Conservation (phyloP, 2,888 invertebrate genomes). For the Seira sanloemensis region DNA sequence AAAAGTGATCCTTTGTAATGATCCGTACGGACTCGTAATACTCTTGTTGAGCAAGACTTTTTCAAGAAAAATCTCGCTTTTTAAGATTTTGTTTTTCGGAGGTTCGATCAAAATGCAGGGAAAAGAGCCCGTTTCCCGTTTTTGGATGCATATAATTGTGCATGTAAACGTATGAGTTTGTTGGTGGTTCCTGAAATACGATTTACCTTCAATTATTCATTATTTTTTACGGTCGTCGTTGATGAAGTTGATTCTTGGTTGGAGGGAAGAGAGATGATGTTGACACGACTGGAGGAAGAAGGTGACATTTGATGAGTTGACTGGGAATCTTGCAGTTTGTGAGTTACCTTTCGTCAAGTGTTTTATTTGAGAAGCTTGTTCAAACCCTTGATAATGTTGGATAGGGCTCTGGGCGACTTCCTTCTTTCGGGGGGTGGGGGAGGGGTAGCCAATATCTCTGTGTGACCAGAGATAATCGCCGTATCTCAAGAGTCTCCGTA, state of each 20-base stretch:
- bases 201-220: no score
- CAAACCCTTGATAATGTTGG: not conserved
- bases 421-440: no score
- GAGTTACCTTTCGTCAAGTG: no score
- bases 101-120: not conserved
- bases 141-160: not conserved
- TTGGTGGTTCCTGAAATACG: no score
- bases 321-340: no score
- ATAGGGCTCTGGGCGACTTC: not conserved
- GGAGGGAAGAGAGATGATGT: not conserved
- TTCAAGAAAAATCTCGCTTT: not conserved
- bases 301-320: no score
- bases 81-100: not conserved
- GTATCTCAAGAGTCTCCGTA: slow-evolving; percentile 27
- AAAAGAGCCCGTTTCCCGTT: not conserved
- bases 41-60: not conserved
- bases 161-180: not conserved
- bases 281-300: not conserved
- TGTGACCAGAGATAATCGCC: no score
- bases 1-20: not conserved
- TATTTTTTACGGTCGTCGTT: not conserved
- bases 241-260: not conserved
- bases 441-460: no score
- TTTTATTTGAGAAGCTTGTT: not conserved
- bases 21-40: not conserved